A percentile compares a stretch with the other conserved stretches of the same genome.
Conservation (phyloP, 2,888 invertebrate species). For the Tetrapedia diversipes region DNA sequence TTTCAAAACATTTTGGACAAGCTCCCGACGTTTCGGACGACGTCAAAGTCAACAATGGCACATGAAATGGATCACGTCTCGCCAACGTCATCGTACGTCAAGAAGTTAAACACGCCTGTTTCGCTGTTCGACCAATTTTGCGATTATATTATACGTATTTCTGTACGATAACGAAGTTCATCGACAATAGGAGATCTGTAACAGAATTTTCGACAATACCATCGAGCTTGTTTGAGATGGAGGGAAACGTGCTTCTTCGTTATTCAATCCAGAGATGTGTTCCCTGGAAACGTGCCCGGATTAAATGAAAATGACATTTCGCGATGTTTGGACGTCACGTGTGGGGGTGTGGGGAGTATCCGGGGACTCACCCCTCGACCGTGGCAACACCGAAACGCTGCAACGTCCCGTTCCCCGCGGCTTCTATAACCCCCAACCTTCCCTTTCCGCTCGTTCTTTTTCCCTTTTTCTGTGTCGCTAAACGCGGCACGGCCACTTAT, state of each 20-base stretch:
- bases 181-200: background rate
- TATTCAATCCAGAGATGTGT: conserved; percentile 47
- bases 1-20: too few relatives aligned
- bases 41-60: too few relatives aligned
- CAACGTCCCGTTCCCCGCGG: background rate
- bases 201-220: background rate
- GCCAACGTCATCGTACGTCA: too few relatives aligned
- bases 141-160: too few relatives aligned
- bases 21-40: too few relatives aligned
- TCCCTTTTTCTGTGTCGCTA: conserved; percentile 31
- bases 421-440: background rate
- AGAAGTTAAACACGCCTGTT: too few relatives aligned
- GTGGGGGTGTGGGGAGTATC: background rate
- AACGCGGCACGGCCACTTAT: conserved; percentile 7
- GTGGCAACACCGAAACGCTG: conserved; percentile 1
- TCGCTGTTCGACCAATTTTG: too few relatives aligned
- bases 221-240: background rate
- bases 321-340: conserved; percentile 8
- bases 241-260: background rate
- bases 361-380: background rate
- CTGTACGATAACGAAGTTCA: background rate
- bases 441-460: too few relatives aligned
- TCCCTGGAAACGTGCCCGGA: conserved; percentile 48
- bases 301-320: conserved; percentile 57
- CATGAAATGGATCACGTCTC: too few relatives aligned